phyloP scores from a whole-genome alignment of 2,113 vertebrate species.

The Macrotus californicus region DNA sequence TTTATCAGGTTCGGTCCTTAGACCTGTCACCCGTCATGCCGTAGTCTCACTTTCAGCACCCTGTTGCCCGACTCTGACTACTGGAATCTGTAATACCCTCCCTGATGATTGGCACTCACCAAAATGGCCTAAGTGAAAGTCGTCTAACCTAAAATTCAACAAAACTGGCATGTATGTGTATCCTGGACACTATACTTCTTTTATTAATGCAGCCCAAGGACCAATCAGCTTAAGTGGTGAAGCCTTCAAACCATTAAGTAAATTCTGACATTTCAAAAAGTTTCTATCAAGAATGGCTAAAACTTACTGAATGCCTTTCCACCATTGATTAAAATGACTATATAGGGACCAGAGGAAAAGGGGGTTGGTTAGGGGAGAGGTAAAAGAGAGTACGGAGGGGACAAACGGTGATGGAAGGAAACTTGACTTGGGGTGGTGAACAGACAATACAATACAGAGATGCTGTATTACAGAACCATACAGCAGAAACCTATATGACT shows the following conservation, averaged over 20 bases:
- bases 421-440: too few species aligned
- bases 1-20: neutral
- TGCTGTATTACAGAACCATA: too few species aligned
- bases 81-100: neutral
- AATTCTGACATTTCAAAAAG: slow-evolving; percentile 20
- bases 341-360: neutral
- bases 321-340: neutral
- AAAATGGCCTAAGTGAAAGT: neutral
- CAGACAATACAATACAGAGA: too few species aligned
- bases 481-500: too few species aligned
- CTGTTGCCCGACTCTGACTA: neutral
- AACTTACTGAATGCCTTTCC: neutral
- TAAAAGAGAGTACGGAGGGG: too few species aligned
- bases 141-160: neutral
- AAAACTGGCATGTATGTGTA: neutral
- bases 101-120: neutral
- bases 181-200: neutral
- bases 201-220: neutral
- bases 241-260: neutral
- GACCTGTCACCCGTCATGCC: neutral
- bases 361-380: too few species aligned
- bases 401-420: too few species aligned
- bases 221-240: neutral
- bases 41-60: neutral
- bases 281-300: neutral